Evolutionary conservation across 1,140 invertebrate genomes (phyloP).

Genomic region (Apis dorsata): DNA sequence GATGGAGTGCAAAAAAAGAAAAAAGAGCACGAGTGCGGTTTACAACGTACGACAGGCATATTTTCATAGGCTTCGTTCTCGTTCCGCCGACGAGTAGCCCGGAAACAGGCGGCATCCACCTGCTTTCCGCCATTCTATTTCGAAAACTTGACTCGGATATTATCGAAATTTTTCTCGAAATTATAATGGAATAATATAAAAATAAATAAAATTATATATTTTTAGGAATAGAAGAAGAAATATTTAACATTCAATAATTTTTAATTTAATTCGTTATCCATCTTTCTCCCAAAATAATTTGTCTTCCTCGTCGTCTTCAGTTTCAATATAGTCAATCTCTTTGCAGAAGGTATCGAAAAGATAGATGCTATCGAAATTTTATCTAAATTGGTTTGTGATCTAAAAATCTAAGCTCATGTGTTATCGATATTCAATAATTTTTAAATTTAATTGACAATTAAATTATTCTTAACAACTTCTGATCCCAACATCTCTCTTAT

Average conservation of each 20-base stretch:
- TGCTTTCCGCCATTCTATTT: background rate
- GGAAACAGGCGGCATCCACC: background rate
- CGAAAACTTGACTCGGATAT: background rate
- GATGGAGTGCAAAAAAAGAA: background rate
- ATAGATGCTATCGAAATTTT: too few species aligned
- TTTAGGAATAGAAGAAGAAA: too few species aligned
- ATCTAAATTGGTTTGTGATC: too few species aligned
- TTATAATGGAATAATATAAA: too few species aligned
- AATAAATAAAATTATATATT: too few species aligned
- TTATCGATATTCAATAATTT: background rate
- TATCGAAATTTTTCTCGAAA: background rate
- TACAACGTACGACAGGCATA: background rate
- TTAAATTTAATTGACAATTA: background rate
- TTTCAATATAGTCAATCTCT: too few species aligned
- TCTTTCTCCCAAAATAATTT: too few species aligned
- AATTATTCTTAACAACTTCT: background rate
- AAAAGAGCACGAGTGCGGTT: background rate
- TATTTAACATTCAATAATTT: too few species aligned
- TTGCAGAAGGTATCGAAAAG: too few species aligned
- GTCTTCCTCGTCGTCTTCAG: too few species aligned
- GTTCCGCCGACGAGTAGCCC: conserved; percentile 21
- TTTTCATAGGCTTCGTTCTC: conserved; percentile 49
- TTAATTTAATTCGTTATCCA: too few species aligned
- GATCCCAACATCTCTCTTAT: background rate
- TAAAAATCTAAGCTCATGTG: too few species aligned